These are phyloP conservation scores for Stomorhina lunata DNA, from an alignment of 2,888 invertebrate genomes.

Conservation along the genomic window DNA sequence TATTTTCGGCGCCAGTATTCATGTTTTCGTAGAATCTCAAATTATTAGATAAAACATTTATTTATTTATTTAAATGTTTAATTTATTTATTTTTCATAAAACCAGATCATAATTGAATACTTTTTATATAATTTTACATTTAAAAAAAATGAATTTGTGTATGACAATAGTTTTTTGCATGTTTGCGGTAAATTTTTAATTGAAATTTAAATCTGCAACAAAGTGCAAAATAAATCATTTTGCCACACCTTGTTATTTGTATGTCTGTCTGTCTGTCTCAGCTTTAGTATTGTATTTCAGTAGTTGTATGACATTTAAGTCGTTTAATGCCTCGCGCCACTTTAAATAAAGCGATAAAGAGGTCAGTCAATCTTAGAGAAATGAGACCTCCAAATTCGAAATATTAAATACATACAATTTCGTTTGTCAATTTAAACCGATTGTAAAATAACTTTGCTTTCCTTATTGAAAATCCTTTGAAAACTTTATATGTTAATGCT, in stretches of 20 bases:
- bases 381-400: too few relatives aligned
- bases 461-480: too few relatives aligned
- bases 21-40: not conserved
- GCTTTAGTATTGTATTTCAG: not conserved
- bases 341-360: too few relatives aligned
- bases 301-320: too few relatives aligned
- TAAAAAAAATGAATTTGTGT: not conserved
- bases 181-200: conserved; percentile 4
- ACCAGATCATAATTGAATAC: not conserved
- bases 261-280: too few relatives aligned
- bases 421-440: too few relatives aligned
- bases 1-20: conserved; percentile 53
- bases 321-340: too few relatives aligned
- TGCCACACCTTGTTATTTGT: conserved; percentile 9
- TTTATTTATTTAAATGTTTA: not conserved
- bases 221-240: not conserved
- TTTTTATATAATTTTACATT: not conserved
- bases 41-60: not conserved
- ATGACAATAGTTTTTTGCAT: not conserved
- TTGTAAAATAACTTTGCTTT: too few relatives aligned
- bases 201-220: conserved; percentile 13
- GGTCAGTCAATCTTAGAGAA: too few relatives aligned
- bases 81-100: not conserved
- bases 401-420: too few relatives aligned
- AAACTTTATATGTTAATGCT: too few relatives aligned